phyloP scores from a whole-genome alignment of 2,888 invertebrate species.

The Meta bourneti region DNA sequence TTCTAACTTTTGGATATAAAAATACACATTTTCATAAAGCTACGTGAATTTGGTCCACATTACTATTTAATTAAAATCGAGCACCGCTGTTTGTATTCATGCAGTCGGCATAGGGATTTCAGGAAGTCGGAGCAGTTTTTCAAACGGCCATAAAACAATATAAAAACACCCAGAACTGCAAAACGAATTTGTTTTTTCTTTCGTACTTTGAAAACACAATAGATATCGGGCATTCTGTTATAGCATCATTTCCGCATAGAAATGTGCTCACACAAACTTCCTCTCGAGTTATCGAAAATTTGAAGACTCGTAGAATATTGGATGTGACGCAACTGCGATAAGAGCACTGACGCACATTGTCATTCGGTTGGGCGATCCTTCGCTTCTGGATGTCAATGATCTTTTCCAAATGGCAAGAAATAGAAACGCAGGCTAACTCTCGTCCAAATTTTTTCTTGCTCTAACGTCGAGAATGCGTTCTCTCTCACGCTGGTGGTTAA shows the following conservation, averaged over 20 bases:
- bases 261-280: constrained; percentile 2
- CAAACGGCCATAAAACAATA: too few relatives aligned
- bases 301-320: neutral
- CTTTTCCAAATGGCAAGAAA: constrained; percentile 60
- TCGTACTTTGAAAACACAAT: neutral
- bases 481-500: constrained; percentile 8
- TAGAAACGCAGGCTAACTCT: constrained; percentile 54
- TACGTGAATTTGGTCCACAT: too few relatives aligned
- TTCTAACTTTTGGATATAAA: too few relatives aligned
- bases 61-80: too few relatives aligned
- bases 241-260: constrained; percentile 30
- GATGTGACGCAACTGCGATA: constrained; percentile 40
- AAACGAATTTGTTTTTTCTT: too few relatives aligned
- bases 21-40: too few relatives aligned
- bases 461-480: neutral
- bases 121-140: too few relatives aligned
- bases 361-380: constrained; percentile 17
- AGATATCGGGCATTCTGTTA: neutral
- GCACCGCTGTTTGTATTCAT: too few relatives aligned
- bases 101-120: too few relatives aligned
- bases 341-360: constrained; percentile 41
- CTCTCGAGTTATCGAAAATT: constrained; percentile 9
- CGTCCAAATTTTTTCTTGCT: constrained; percentile 3
- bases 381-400: constrained; percentile 51
- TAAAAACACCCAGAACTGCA: too few relatives aligned